These are phyloP conservation scores for human (Homo sapiens) DNA, from an alignment of 2,113 vertebrate species.

Conservation along the genomic window GRCh38 chr5:86319501-86320000, in stretches of 20 bases:
- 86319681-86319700: not conserved
- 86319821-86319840: not conserved
- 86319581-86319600: not conserved
- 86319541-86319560: too few species aligned
- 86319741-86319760: not conserved
- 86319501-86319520: too few species aligned
- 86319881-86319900: too few species aligned
- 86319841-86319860: not conserved
- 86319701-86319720: not conserved
- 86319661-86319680: not conserved
- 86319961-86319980: not conserved
- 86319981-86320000: not conserved
- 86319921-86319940: too few species aligned
- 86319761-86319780: not conserved
- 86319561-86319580: not conserved
- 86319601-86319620: not conserved
- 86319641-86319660: not conserved
- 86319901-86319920: too few species aligned
- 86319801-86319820: not conserved
- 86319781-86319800: not conserved
- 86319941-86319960: too few species aligned
- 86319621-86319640: not conserved
- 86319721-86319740: not conserved
- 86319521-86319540: too few species aligned
- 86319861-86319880: too few species aligned